Conservation (phyloP, 2,113 vertebrate species). For the Cricetomys ansorgei region DNA sequence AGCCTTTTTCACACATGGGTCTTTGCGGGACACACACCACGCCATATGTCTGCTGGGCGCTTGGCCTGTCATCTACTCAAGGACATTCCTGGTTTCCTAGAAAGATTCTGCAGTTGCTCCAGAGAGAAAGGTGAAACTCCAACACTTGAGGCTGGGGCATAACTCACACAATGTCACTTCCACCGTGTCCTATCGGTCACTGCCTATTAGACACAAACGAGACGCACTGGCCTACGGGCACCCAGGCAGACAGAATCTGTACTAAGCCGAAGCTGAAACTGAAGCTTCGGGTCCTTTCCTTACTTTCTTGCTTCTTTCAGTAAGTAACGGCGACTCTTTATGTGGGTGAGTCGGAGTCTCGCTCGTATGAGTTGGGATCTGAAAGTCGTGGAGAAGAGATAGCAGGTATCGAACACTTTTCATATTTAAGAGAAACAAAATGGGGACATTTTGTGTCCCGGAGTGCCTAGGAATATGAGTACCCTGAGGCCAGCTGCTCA, state of each 20-base stretch:
- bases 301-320: not conserved
- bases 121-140: not conserved
- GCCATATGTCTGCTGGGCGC: not conserved
- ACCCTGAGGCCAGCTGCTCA: not conserved
- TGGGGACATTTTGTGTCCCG: not conserved
- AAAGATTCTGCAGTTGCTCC: not conserved
- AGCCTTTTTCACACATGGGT: too few relatives aligned
- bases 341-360: not conserved
- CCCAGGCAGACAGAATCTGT: not conserved
- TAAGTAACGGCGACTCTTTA: not conserved
- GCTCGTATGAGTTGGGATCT: not conserved
- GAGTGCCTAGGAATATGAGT: not conserved
- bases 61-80: not conserved
- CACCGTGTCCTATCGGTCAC: not conserved
- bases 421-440: not conserved
- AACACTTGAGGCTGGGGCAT: not conserved
- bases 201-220: not conserved
- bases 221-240: not conserved
- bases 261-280: not conserved
- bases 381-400: not conserved
- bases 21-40: not conserved
- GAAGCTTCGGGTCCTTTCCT: not conserved
- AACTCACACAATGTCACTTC: not conserved
- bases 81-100: not conserved
- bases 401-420: not conserved